Evolutionary conservation across 2,797 vertebrate genomes (phyloP).

Genomic region (Platalea minor): DNA sequence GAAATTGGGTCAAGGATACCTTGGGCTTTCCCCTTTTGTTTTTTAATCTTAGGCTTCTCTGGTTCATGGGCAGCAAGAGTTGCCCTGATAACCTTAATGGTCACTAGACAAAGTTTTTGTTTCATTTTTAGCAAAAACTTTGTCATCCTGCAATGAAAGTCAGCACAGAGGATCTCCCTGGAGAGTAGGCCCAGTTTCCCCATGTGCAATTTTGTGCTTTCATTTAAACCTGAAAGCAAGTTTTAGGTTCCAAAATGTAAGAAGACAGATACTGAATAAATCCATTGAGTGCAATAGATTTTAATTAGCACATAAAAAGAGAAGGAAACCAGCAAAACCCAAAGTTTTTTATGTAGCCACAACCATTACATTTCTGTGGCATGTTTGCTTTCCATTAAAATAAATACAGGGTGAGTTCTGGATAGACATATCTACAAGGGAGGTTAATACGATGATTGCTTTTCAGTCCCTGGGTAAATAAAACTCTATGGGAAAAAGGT

Average conservation of each 20-base stretch:
- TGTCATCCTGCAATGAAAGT: neutral
- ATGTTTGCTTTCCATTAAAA: neutral
- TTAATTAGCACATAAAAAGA: neutral
- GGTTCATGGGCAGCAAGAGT: neutral
- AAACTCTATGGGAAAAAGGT: neutral
- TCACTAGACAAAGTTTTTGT: neutral
- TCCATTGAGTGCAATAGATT: neutral
- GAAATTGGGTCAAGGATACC: neutral
- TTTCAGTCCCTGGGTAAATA: neutral
- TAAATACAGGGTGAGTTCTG: neutral
- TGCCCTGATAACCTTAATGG: neutral
- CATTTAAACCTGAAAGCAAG: neutral
- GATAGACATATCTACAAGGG: neutral
- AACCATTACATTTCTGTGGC: neutral
- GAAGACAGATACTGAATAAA: neutral
- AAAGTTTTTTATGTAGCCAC: neutral
- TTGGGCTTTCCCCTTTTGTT: neutral
- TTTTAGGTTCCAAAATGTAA: neutral
- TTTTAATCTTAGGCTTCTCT: neutral
- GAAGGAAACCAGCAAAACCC: neutral
- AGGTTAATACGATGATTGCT: neutral
- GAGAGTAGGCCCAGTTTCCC: neutral
- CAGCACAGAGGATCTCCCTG: neutral
- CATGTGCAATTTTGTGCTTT: neutral
- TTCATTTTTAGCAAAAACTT: neutral